These are phyloP conservation scores for Sebastes dallii DNA, from an alignment of 2,797 vertebrate species.

Conservation along the genomic window DNA sequence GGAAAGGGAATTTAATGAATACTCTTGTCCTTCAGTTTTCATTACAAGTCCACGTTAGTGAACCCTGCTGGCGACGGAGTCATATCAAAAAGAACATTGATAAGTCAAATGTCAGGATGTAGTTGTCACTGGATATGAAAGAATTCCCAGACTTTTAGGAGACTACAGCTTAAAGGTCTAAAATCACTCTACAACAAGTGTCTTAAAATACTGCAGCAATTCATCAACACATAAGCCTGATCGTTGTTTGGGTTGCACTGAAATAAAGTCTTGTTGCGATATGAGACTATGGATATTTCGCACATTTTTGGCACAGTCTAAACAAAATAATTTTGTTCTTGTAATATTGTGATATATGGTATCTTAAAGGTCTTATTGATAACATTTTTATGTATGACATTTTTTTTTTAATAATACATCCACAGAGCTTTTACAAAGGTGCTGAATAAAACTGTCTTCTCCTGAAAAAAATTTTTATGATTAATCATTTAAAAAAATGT, in stretches of 20 bases:
- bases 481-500: too few species aligned
- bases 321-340: background rate
- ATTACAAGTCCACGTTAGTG: constrained; percentile 18
- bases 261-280: background rate
- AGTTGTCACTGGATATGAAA: background rate
- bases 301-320: background rate
- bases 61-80: constrained; percentile 9
- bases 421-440: too few species aligned
- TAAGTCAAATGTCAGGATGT: background rate
- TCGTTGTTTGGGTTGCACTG: background rate
- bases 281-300: background rate
- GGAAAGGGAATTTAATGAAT: constrained; percentile 46
- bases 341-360: background rate
- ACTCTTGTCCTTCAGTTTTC: constrained; percentile 29
- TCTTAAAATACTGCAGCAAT: background rate
- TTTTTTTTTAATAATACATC: too few species aligned
- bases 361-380: background rate
- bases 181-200: background rate
- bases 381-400: too few species aligned
- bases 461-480: too few species aligned
- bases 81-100: constrained; percentile 10
- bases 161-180: background rate
- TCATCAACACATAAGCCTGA: background rate
- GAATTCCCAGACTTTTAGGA: background rate
- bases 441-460: too few species aligned